phyloP scores from a whole-genome alignment of 2,888 invertebrate genomes.

The Heliconius cydno region DNA sequence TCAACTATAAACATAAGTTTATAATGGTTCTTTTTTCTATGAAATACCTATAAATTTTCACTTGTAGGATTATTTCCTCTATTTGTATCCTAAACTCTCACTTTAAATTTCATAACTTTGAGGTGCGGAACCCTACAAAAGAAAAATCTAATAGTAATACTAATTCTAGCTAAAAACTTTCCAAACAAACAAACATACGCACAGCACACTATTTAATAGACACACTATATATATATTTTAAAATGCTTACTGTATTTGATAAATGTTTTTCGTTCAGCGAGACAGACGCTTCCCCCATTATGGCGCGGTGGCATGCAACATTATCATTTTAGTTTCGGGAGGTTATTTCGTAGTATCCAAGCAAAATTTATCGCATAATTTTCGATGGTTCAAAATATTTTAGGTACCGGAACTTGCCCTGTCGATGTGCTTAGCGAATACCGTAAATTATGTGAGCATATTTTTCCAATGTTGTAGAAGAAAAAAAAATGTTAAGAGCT shows the following conservation, averaged over 20 bases:
- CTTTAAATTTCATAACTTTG: background rate
- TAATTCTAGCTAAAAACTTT: background rate
- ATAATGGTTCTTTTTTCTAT: too few species aligned
- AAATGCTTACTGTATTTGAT: slow-evolving; percentile 70
- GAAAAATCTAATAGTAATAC: background rate
- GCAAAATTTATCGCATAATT: slow-evolving; percentile 35
- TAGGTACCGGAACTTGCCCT: background rate
- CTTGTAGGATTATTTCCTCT: background rate
- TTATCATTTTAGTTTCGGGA: slow-evolving; percentile 58
- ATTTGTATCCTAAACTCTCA: fast-evolving
- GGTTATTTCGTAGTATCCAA: slow-evolving; percentile 36
- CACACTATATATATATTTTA: slow-evolving; percentile 51
- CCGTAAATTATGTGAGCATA: background rate
- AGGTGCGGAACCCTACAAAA: background rate
- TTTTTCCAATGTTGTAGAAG: background rate
- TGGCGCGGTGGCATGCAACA: slow-evolving; percentile 68
- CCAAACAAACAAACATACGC: background rate
- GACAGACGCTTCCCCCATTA: slow-evolving; percentile 67
- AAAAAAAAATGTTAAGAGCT: background rate
- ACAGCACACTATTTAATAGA: background rate
- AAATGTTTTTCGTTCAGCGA: slow-evolving; percentile 67
- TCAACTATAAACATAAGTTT: too few species aligned
- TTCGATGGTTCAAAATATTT: slow-evolving; percentile 7
- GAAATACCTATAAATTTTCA: background rate
- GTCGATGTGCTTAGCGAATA: background rate